Percentiles rank a stretch among this genome's conserved stretches.
Evolutionary conservation across 2,113 vertebrate genomes (phyloP).

Genomic region (Microtus ochrogaster): DNA sequence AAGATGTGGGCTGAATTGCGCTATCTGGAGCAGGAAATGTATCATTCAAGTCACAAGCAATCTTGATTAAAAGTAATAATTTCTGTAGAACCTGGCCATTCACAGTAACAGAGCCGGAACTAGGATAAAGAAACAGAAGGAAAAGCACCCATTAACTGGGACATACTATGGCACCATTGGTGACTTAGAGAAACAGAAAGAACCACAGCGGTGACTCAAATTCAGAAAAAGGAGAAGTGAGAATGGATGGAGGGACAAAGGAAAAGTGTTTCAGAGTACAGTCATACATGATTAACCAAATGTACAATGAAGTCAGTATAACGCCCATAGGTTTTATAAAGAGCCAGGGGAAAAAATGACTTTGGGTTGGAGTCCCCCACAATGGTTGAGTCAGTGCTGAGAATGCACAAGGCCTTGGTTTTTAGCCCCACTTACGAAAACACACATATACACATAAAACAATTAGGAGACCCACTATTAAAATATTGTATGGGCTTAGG

Average conservation of each 20-base stretch:
- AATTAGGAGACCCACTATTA: background rate
- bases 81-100: background rate
- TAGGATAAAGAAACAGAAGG: background rate
- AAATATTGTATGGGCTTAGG: background rate
- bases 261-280: background rate
- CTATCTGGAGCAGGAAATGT: constrained; percentile 53
- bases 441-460: background rate
- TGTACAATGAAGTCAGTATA: background rate
- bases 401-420: background rate
- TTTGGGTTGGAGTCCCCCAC: too few species aligned
- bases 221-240: background rate
- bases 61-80: background rate
- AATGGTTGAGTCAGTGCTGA: background rate
- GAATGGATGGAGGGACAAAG: background rate
- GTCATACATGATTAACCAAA: background rate
- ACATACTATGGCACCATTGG: background rate
- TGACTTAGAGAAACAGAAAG: background rate
- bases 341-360: background rate
- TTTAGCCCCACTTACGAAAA: background rate
- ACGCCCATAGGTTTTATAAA: background rate
- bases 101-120: background rate
- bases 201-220: background rate
- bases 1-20: background rate
- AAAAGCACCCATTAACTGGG: background rate
- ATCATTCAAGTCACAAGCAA: background rate